Conservation (phyloP, 2,113 vertebrate genomes). For the Salvelinus alpinus region DNA sequence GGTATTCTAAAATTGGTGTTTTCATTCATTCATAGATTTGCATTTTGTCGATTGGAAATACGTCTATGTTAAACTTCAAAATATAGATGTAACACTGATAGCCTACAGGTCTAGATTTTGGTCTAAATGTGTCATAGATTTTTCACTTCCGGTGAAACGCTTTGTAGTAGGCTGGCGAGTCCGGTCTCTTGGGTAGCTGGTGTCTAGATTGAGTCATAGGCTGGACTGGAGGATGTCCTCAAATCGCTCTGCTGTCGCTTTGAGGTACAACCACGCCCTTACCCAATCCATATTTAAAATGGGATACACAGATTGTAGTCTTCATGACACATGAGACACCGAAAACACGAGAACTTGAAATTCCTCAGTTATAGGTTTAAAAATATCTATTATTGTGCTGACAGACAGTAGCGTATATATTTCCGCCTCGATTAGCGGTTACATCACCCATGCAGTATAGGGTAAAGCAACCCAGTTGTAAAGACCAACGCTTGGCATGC, state of each 20-base stretch:
- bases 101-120: too few species aligned
- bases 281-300: background rate
- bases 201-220: background rate
- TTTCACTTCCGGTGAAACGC: too few species aligned
- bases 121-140: too few species aligned
- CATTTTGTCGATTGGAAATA: too few species aligned
- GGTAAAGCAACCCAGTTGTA: slow-evolving; percentile 1
- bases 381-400: background rate
- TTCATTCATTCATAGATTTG: too few species aligned
- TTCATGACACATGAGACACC: too few species aligned
- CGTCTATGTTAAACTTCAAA: too few species aligned
- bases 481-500: background rate
- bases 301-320: too few species aligned
- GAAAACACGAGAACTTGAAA: background rate
- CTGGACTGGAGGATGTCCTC: slow-evolving; percentile 8
- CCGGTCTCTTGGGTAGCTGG: background rate
- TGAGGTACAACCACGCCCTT: slow-evolving; percentile 11
- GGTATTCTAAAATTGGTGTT: too few species aligned
- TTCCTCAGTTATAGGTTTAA: background rate
- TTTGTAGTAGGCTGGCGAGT: too few species aligned
- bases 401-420: background rate
- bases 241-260: slow-evolving; percentile 5
- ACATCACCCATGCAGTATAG: background rate
- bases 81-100: too few species aligned
- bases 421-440: background rate